Evolutionary conservation across 37 sponge, comb jelly and placozoan genomes (phyloP), one percentile per base, ranked within the genome.

Genomic region (Cladorhizidae sp.): DNA sequence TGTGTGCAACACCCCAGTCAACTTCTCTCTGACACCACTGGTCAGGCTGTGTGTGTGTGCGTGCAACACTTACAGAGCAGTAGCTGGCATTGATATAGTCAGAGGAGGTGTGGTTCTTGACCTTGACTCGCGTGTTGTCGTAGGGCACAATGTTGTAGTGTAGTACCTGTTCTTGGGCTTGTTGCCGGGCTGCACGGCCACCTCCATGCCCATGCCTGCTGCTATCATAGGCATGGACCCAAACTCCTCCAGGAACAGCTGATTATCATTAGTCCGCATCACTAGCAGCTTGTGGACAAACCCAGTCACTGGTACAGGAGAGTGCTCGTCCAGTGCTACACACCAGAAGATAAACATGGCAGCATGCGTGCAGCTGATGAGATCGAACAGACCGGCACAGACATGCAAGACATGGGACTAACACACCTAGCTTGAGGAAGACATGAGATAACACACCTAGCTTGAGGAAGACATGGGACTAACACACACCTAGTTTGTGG

Each of bases 51-150:
- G n/a, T n/a, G n/a, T n/a, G n/a, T n/a, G n/a, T n/a, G n/a, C n/a
- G n/a, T n/a, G 38, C n/a, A 6, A 39, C 12, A 73, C 95, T 88
- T 59, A 94, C 95, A 64, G 93, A 83, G 75, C 84, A 75, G 72
- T 86, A 89, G 75, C 41, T 86, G 59, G 93, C 95, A 58, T 95
- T 95, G 69, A 95, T 92, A 67, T 95, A 95, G 87, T 95, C 93
- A 1, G 92, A 80, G n/a, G n/a, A n/a, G 1, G 87, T 81, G 14
- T 86, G 83, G 35, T 75, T 70, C 5, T 87, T 43, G 41, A 95
- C 81, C 69, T 85, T 87, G 25, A 95, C 89, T 9, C 95, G 70
- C 50, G 67, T 79, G 71, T 89, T 80, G 58, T 95, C 95, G 73
- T 88, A 93, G 23, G 94, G 84, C 3, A 90, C 41, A 15, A 93